These are phyloP conservation scores for Tylochromis polylepis DNA, from an alignment of 2,113 vertebrate genomes.

Conservation along the genomic window DNA sequence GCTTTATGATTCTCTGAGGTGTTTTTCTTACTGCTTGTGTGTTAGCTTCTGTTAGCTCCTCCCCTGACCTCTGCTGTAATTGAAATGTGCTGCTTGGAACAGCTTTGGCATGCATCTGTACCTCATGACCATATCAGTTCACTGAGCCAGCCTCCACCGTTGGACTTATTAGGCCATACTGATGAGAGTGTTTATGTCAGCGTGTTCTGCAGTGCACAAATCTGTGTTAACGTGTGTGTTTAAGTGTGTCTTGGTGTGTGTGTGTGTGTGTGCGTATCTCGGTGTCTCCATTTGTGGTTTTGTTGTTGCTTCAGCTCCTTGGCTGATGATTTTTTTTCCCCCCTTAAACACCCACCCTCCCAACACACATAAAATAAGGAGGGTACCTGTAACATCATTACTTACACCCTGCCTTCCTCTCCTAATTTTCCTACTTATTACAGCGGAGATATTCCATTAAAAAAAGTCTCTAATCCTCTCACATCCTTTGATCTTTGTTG, in stretches of 20 bases:
- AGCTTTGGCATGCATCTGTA: constrained; percentile 32
- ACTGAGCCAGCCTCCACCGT: not conserved
- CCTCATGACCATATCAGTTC: constrained; percentile 51
- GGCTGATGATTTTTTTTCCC: constrained; percentile 38
- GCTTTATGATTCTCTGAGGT: not conserved
- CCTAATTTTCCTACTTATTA: not conserved
- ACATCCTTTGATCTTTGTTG: not conserved
- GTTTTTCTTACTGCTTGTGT: not conserved
- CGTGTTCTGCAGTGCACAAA: not conserved
- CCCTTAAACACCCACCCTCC: not conserved
- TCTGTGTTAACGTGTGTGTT: constrained; percentile 40
- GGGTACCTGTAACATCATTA: not conserved
- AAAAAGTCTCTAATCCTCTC: not conserved
- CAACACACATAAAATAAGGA: not conserved
- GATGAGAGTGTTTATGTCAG: constrained; percentile 44
- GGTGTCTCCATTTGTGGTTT: constrained; percentile 39
- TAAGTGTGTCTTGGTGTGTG: not conserved
- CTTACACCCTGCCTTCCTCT: not conserved
- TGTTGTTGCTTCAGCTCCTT: constrained; percentile 39
- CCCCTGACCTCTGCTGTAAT: constrained; percentile 6
- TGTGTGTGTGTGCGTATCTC: not conserved
- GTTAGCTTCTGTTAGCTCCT: not conserved
- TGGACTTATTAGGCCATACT: constrained; percentile 67
- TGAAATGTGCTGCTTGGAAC: constrained; percentile 9
- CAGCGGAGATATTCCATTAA: not conserved